These are phyloP conservation scores for Thermophis baileyi DNA, from an alignment of 2,113 vertebrate species.

Conservation along the genomic window DNA sequence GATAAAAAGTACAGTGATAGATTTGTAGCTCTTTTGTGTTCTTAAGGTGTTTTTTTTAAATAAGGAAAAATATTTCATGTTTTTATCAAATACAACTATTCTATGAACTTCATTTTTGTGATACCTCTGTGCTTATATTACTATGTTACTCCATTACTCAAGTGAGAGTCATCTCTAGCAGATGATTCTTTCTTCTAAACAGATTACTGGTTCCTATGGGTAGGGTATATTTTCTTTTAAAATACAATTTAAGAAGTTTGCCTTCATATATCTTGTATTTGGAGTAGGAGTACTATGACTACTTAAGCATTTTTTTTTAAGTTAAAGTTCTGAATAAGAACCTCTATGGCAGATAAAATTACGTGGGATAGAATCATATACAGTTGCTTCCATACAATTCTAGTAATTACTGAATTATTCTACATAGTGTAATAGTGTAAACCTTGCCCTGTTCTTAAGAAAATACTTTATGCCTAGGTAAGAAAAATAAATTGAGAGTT, in stretches of 20 bases:
- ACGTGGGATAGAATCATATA: background rate
- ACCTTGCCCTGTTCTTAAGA: background rate
- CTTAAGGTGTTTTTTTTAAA: background rate
- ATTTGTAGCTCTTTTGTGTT: background rate
- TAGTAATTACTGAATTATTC: background rate
- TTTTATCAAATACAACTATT: background rate
- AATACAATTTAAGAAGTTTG: background rate
- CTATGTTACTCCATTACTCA: background rate
- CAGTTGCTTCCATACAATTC: background rate
- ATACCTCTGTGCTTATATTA: background rate
- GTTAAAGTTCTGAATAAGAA: background rate
- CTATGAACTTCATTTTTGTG: background rate
- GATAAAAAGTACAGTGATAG: background rate
- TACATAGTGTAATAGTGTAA: background rate
- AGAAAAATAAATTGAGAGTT: constrained; percentile 97
- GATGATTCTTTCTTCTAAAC: background rate
- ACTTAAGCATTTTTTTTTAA: background rate
- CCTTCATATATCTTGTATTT: background rate
- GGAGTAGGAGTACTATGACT: background rate
- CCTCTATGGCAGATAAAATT: background rate
- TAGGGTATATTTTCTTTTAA: background rate
- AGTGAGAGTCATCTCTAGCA: background rate
- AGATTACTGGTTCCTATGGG: background rate
- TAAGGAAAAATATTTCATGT: background rate
- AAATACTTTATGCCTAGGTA: constrained; percentile 73